Conservation (phyloP, 2,888 invertebrate genomes). For the Hypomecis punctinalis region DNA sequence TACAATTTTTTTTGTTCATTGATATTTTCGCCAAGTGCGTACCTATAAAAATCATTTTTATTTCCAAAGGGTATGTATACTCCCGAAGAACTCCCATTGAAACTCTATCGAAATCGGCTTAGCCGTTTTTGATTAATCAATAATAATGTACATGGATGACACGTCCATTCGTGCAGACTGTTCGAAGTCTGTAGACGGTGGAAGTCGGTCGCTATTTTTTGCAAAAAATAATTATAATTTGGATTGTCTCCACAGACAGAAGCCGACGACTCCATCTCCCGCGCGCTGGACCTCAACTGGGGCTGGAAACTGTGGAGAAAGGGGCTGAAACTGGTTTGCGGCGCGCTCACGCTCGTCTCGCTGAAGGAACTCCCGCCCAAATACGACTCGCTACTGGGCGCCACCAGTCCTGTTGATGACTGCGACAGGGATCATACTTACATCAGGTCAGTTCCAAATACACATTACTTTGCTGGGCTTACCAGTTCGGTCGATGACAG, state of each 20-base stretch:
- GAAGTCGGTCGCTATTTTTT: no score
- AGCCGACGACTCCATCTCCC: conserved; percentile 85
- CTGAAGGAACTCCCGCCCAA: conserved; percentile 91
- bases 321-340: conserved; percentile 94
- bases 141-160: no score
- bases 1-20: no score
- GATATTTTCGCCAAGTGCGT: no score
- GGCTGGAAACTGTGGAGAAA: conserved; percentile 98
- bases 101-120: not conserved
- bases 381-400: conserved; percentile 67
- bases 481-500: conserved; percentile 41
- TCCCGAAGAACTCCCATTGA: no score
- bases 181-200: no score
- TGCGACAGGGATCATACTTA: conserved; percentile 39
- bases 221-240: no score
- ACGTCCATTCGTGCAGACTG: no score
- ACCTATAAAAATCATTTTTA: no score
- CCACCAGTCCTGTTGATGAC: conserved; percentile 40
- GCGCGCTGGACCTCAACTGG: conserved; percentile 88
- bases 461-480: no score
- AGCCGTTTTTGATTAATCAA: no score
- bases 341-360: conserved; percentile 91
- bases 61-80: no score
- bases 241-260: conserved; percentile 70
- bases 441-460: conserved; percentile 32